Evolutionary conservation across 2,888 invertebrate species (phyloP).

Genomic region (Diarsia brunnea): DNA sequence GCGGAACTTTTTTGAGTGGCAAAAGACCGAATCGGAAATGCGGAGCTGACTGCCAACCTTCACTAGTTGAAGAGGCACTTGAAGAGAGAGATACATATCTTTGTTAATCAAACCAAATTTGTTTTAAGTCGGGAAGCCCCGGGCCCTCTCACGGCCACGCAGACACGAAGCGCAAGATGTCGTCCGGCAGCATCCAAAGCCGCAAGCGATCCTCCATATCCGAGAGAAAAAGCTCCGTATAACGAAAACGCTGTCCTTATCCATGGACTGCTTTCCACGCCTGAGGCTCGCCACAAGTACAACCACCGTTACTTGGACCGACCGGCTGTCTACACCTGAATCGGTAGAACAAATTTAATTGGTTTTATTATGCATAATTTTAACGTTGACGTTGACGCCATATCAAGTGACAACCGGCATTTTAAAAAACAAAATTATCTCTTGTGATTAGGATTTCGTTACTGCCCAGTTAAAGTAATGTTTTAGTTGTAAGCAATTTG

Average conservation of each 20-base stretch:
- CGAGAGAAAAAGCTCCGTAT: conserved; percentile 88
- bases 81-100: too few species aligned
- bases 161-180: conserved; percentile 87
- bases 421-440: conserved; percentile 67
- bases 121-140: conserved; percentile 71
- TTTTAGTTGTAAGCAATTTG: conserved; percentile 76
- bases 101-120: neutral
- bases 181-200: conserved; percentile 87
- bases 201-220: conserved; percentile 87
- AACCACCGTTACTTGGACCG: conserved; percentile 26
- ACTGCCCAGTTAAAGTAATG: conserved; percentile 67
- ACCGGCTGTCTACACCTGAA: conserved; percentile 36
- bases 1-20: too few species aligned
- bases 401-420: conserved; percentile 71
- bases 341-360: conserved; percentile 57
- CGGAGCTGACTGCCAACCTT: too few species aligned
- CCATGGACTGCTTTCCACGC: conserved; percentile 62
- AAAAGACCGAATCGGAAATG: too few species aligned
- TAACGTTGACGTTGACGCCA: conserved; percentile 71
- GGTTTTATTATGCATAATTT: conserved; percentile 48
- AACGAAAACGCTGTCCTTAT: conserved; percentile 73
- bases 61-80: too few species aligned
- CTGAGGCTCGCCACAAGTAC: conserved; percentile 46
- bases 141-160: conserved; percentile 69
- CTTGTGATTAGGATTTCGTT: conserved; percentile 73